These are phyloP conservation scores for Parambassis ranga DNA, from an alignment of 2,797 vertebrate species.

Conservation along the genomic window DNA sequence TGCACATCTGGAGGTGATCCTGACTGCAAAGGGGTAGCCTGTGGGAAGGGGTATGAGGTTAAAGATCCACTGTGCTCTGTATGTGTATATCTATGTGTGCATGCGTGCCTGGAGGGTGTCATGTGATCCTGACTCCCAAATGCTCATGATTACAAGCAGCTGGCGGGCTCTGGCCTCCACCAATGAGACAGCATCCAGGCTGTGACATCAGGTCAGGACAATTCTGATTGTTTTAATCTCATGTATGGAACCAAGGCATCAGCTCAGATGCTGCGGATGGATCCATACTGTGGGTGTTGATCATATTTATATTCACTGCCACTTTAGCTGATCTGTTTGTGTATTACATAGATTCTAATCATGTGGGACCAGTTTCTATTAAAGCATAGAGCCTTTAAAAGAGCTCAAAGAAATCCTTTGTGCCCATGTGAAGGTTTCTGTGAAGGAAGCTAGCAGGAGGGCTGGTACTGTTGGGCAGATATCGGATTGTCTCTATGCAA, in stretches of 20 bases:
- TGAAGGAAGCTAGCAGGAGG: slow-evolving; percentile 10
- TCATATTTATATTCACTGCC: not conserved
- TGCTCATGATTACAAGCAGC: slow-evolving; percentile 73
- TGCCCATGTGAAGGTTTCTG: slow-evolving; percentile 32
- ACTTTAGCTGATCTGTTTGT: not conserved
- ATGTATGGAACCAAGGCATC: slow-evolving; percentile 11
- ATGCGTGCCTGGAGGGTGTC: slow-evolving; percentile 57
- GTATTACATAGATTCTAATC: slow-evolving; percentile 5
- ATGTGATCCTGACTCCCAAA: slow-evolving; percentile 59
- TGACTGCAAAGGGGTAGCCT: slow-evolving; percentile 50
- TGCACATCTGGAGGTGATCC: slow-evolving; percentile 74
- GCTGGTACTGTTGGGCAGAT: too few species aligned
- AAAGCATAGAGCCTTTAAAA: not conserved
- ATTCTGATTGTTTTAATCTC: slow-evolving; percentile 10
- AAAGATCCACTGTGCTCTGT: slow-evolving; percentile 55
- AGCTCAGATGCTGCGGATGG: not conserved
- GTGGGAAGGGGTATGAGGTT: slow-evolving; percentile 53
- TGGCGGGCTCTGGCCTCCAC: slow-evolving; percentile 30
- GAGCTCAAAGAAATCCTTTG: slow-evolving; percentile 33
- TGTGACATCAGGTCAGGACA: slow-evolving; percentile 50
- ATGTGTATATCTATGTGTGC: slow-evolving; percentile 38
- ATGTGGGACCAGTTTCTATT: not conserved
- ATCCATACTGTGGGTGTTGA: not conserved
- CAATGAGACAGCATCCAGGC: slow-evolving; percentile 29
- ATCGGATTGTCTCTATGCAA: too few species aligned